Evolutionary conservation across 2,888 invertebrate species (phyloP).

Genomic region (Cybosia mesomella): DNA sequence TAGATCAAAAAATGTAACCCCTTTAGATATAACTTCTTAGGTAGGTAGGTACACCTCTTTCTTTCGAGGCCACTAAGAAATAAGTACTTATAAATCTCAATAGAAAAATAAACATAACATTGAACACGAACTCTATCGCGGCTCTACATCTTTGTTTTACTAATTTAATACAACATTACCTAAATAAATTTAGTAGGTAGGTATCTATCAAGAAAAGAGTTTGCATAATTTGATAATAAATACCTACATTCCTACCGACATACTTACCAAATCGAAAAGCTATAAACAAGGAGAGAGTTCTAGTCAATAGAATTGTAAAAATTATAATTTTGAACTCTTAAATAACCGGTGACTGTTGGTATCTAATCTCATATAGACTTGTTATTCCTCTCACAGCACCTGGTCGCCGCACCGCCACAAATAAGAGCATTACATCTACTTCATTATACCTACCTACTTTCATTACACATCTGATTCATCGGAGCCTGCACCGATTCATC

Average conservation of each 20-base stretch:
- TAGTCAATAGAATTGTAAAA: neutral
- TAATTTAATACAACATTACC: no score
- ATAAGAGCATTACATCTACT: slow-evolving; percentile 11
- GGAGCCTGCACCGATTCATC: slow-evolving; percentile 23
- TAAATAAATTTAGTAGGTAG: no score
- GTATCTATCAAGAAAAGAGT: no score
- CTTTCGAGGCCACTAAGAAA: neutral
- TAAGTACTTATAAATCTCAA: neutral
- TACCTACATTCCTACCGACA: neutral
- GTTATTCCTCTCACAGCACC: slow-evolving; percentile 14
- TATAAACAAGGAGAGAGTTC: neutral
- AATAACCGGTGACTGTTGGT: neutral
- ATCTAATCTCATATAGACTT: neutral
- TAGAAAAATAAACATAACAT: no score
- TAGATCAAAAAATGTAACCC: no score
- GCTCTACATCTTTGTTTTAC: no score
- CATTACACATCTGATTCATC: slow-evolving; percentile 24
- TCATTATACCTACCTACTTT: slow-evolving; percentile 13
- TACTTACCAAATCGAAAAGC: neutral
- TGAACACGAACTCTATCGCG: no score
- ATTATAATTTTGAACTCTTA: neutral
- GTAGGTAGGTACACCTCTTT: neutral
- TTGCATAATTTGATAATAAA: no score
- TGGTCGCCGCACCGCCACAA: neutral
- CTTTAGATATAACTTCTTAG: no score